A percentile compares a stretch with the other conserved stretches of the same genome.
These are phyloP conservation scores for Sinonovacula constricta DNA, from an alignment of 1,140 invertebrate species.

Conservation along the genomic window DNA sequence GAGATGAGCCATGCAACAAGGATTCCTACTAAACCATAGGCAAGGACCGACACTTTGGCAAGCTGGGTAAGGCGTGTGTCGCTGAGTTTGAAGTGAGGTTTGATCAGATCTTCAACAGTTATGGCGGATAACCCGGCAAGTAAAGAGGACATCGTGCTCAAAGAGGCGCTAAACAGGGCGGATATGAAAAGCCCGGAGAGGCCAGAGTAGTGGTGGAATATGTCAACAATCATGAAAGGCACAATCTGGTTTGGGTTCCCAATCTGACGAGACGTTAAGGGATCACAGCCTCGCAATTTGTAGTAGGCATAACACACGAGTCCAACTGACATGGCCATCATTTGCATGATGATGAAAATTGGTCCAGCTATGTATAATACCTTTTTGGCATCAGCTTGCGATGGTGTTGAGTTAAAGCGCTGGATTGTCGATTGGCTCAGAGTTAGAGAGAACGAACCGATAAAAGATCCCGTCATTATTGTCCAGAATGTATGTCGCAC, in stretches of 20 bases:
- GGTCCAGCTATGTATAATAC: slow-evolving; percentile 35
- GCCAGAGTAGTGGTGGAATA: slow-evolving; percentile 25
- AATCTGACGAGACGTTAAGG: slow-evolving; percentile 4
- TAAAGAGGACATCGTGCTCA: slow-evolving; percentile 35
- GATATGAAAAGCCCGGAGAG: slow-evolving; percentile 38
- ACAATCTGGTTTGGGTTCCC: slow-evolving; percentile 37
- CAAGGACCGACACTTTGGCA: slow-evolving; percentile 29
- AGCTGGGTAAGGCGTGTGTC: slow-evolving; percentile 6
- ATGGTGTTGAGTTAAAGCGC: slow-evolving; percentile 33
- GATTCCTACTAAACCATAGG: slow-evolving; percentile 22
- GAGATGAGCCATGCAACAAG: slow-evolving; percentile 15
- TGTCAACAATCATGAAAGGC: slow-evolving; percentile 38
- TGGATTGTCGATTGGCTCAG: slow-evolving; percentile 40
- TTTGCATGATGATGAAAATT: slow-evolving; percentile 34
- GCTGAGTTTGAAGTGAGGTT: slow-evolving; percentile 11
- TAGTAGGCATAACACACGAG: slow-evolving; percentile 39
- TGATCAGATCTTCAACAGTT: slow-evolving; percentile 27
- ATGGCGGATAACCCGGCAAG: slow-evolving; percentile 24
- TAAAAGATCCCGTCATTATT: slow-evolving; percentile 25
- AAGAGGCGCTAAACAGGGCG: slow-evolving; percentile 35
- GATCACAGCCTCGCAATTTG: slow-evolving; percentile 10
- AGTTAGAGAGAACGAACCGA: slow-evolving; percentile 35
- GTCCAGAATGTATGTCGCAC: slow-evolving; percentile 47
- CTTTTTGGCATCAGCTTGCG: slow-evolving; percentile 13
- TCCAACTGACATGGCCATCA: slow-evolving; percentile 36